phyloP scores from a whole-genome alignment of 2,797 vertebrate species.

The Sebastes kiyomatsui region DNA sequence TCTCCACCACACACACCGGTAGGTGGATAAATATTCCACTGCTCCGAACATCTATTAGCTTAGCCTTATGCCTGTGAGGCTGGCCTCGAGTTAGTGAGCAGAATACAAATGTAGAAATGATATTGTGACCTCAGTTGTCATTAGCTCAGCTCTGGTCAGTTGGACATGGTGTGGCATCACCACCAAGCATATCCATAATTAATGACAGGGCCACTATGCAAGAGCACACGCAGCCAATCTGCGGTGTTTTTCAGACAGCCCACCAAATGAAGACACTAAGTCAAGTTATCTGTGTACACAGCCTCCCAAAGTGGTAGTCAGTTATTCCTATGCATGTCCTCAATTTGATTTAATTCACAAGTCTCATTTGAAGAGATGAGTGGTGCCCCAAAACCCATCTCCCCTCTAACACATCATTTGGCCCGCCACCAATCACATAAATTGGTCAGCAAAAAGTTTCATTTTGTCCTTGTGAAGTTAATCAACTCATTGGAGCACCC shows the following conservation, averaged over 20 bases:
- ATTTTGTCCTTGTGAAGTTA: slow-evolving; percentile 77
- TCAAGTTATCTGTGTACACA: slow-evolving; percentile 58
- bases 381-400: slow-evolving; percentile 49
- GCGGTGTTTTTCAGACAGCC: slow-evolving; percentile 58
- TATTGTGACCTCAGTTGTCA: slow-evolving; percentile 73
- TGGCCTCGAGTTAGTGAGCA: slow-evolving; percentile 36
- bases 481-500: slow-evolving; percentile 68
- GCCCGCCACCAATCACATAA: slow-evolving; percentile 64
- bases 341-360: slow-evolving; percentile 69
- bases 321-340: slow-evolving; percentile 73
- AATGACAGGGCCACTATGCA: slow-evolving; percentile 67
- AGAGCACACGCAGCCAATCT: slow-evolving; percentile 73
- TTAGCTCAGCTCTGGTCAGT: slow-evolving; percentile 66
- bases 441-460: slow-evolving; percentile 72
- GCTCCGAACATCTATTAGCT: slow-evolving; percentile 57
- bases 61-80: slow-evolving; percentile 42
- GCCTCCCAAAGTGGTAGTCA: slow-evolving; percentile 64
- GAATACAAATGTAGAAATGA: slow-evolving; percentile 72
- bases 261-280: slow-evolving; percentile 71
- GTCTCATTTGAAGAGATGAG: slow-evolving; percentile 61
- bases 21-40: slow-evolving; percentile 41
- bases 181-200: slow-evolving; percentile 68
- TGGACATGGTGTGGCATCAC: slow-evolving; percentile 53
- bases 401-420: slow-evolving; percentile 53
- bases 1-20: neutral